phyloP scores from a whole-genome alignment of 2,797 vertebrate species.

The Cuculus canorus region DNA sequence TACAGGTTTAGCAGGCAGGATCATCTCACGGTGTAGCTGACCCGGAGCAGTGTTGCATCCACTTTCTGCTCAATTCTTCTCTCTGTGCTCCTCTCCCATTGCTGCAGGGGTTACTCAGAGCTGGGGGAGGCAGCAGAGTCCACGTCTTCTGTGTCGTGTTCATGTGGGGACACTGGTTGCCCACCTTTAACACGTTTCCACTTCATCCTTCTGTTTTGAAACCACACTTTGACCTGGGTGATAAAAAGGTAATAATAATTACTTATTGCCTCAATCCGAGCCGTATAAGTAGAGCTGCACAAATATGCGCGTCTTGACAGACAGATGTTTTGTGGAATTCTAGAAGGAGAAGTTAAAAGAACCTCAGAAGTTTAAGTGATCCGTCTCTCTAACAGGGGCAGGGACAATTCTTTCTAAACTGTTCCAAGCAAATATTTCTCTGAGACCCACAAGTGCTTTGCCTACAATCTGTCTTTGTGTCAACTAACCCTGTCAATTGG shows the following conservation, averaged over 20 bases:
- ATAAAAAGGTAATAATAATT: neutral
- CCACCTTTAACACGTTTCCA: slow-evolving; percentile 98
- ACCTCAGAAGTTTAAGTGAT: neutral
- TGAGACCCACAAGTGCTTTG: neutral
- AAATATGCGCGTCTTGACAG: accelerated
- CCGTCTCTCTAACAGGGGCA: neutral
- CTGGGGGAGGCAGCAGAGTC: slow-evolving; percentile 92
- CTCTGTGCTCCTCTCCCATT: neutral
- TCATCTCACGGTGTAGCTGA: neutral
- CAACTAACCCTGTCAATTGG: neutral
- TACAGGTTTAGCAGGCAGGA: neutral
- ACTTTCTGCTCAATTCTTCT: neutral
- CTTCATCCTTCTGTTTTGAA: slow-evolving; percentile 98
- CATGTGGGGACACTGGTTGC: slow-evolving; percentile 86
- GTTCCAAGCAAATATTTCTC: neutral
- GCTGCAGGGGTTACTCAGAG: slow-evolving; percentile 82
- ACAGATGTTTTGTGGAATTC: neutral
- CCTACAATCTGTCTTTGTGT: neutral
- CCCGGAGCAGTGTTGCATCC: neutral
- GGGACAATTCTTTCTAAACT: neutral
- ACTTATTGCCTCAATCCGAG: neutral
- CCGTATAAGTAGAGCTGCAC: neutral
- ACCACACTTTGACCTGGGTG: slow-evolving; percentile 96
- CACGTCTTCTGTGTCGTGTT: slow-evolving; percentile 88
- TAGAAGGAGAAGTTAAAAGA: neutral